These are phyloP conservation scores for Hyles vespertilio DNA, from an alignment of 1,140 invertebrate species.

Conservation along the genomic window DNA sequence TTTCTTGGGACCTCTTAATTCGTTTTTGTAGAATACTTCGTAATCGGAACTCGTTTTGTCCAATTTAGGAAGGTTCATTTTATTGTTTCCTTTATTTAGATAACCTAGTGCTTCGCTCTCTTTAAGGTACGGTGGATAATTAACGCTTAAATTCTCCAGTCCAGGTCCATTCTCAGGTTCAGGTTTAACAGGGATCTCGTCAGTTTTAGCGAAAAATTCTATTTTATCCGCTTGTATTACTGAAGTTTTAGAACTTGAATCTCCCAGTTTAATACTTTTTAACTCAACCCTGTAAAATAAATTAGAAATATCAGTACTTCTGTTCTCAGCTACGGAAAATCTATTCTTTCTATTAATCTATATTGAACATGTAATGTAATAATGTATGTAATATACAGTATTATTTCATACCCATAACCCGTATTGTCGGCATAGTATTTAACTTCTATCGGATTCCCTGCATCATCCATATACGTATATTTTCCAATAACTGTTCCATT, in stretches of 20 bases:
- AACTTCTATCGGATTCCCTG: conserved; percentile 79
- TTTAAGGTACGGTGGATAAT: conserved; percentile 12
- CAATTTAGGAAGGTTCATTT: conserved; percentile 16
- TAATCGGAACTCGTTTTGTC: conserved; percentile 36
- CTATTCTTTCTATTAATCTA: no score
- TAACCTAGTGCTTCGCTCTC: conserved; percentile 11
- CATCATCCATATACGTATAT: conserved; percentile 80
- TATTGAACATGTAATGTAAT: no score
- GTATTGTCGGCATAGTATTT: conserved; percentile 78
- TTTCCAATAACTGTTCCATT: conserved; percentile 82
- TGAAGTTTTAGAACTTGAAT: conserved; percentile 10
- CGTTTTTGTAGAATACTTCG: conserved; percentile 49
- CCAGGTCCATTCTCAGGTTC: conserved; percentile 1
- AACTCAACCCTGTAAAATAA: conserved; percentile 37
- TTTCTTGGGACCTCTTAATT: conserved; percentile 38
- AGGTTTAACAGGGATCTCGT: conserved; percentile 9
- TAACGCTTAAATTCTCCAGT: background rate
- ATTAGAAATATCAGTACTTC: background rate
- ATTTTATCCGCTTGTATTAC: conserved; percentile 13
- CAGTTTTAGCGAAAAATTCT: conserved; percentile 9
- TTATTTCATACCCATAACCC: conserved; percentile 77
- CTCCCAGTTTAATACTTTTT: conserved; percentile 41
- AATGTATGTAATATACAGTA: background rate
- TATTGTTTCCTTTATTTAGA: conserved; percentile 19
- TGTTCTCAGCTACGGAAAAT: no score